A percentile compares a stretch with the other conserved stretches of the same genome.
Evolutionary conservation across 2,797 vertebrate genomes (phyloP).

Genomic region (Orestias chungarensis): DNA sequence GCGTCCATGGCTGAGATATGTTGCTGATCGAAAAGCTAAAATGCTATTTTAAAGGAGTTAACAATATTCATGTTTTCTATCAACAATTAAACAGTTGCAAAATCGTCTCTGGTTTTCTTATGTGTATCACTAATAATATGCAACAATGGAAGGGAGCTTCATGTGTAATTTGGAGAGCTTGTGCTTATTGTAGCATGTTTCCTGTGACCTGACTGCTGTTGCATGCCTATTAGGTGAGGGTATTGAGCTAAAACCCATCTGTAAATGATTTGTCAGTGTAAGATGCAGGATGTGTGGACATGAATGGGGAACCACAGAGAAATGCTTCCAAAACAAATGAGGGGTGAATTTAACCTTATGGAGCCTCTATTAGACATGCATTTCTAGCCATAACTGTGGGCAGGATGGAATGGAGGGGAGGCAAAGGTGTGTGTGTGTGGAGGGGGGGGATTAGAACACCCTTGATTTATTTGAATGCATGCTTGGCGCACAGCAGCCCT

Average conservation of each 20-base stretch:
- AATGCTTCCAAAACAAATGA: conserved; percentile 1
- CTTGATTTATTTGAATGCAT: background rate
- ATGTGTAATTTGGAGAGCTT: background rate
- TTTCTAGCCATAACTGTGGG: background rate
- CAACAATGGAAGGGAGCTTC: background rate
- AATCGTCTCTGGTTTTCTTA: background rate
- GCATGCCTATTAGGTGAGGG: conserved; percentile 13
- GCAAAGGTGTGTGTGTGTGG: too few species aligned
- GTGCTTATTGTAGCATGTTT: background rate
- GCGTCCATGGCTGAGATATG: too few species aligned
- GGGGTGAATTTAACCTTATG: conserved; percentile 48
- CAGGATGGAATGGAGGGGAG: background rate
- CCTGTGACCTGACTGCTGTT: background rate
- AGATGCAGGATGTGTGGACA: background rate
- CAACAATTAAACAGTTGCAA: background rate
- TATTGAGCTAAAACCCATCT: conserved; percentile 50
- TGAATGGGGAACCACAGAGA: background rate
- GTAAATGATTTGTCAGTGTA: conserved; percentile 64
- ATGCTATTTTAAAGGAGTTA: too few species aligned
- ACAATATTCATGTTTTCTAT: too few species aligned
- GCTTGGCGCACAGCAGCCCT: too few species aligned
- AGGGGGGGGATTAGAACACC: background rate
- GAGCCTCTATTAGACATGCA: conserved; percentile 11
- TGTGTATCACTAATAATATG: background rate
- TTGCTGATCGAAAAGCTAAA: too few species aligned